These are phyloP conservation scores for Microctenopoma lineatum DNA, from an alignment of 2,797 vertebrate species.

Conservation along the genomic window DNA sequence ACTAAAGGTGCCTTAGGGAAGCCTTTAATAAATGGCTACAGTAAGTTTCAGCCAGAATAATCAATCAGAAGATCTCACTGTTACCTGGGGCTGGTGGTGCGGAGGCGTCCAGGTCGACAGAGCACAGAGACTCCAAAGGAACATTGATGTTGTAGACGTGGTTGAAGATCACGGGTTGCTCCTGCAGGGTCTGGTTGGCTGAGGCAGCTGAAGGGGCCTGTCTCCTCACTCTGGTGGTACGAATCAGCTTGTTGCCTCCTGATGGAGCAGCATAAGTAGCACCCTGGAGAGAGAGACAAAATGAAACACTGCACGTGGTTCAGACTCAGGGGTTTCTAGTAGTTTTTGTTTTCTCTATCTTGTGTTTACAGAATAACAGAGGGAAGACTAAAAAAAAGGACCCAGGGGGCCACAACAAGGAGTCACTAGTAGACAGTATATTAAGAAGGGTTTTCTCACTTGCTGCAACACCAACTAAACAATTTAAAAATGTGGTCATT, in stretches of 20 bases:
- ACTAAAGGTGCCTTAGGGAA: background rate
- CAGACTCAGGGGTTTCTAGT: constrained; percentile 25
- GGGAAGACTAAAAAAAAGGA: constrained; percentile 30
- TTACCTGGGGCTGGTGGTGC: constrained; percentile 53
- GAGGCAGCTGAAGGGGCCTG: constrained; percentile 66
- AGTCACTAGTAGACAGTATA: constrained; percentile 24
- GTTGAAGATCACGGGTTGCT: constrained; percentile 93
- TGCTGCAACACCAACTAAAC: constrained; percentile 20
- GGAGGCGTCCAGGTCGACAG: constrained; percentile 81
- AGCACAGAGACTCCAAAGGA: constrained; percentile 92
- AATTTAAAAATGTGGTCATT: constrained; percentile 24
- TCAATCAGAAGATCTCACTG: constrained; percentile 29
- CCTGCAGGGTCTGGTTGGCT: constrained; percentile 84
- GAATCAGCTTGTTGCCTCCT: constrained; percentile 85
- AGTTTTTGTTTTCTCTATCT: constrained; percentile 43
- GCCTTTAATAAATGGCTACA: background rate
- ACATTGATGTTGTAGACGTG: constrained; percentile 98
- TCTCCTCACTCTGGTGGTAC: constrained; percentile 82
- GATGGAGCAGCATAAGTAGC: constrained; percentile 69
- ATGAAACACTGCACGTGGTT: constrained; percentile 25
- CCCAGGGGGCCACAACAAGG: constrained; percentile 18
- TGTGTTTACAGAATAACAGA: constrained; percentile 47
- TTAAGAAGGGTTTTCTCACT: constrained; percentile 25
- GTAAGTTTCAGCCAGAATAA: constrained; percentile 16
- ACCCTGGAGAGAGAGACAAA: constrained; percentile 58